A percentile compares a stretch with the other conserved stretches of the same genome.
Evolutionary conservation across 64 coral and sea anemone genomes (phyloP).

Genomic region (Porites lutea): DNA sequence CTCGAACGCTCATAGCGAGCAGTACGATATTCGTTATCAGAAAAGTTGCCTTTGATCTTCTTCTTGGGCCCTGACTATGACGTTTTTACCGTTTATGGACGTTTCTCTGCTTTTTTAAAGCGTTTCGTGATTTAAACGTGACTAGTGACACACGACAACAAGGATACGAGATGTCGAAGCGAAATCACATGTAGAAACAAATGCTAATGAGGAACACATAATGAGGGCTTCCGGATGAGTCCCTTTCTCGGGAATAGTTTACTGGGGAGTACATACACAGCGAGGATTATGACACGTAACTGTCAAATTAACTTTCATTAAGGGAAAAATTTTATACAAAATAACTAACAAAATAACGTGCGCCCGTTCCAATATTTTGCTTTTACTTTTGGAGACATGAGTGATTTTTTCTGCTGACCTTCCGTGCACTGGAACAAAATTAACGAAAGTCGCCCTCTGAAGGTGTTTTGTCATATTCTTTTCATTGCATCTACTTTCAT

Average conservation of each 20-base stretch:
- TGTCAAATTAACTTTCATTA: too few species aligned
- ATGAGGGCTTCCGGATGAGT: too few species aligned
- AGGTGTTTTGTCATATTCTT: neutral
- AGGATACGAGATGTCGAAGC: neutral
- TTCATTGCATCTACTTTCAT: neutral
- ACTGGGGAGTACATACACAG: too few species aligned
- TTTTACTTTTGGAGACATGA: too few species aligned
- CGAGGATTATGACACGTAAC: too few species aligned
- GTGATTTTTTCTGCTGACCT: too few species aligned
- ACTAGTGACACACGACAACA: neutral
- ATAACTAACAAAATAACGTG: too few species aligned
- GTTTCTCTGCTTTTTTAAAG: neutral
- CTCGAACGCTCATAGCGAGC: neutral
- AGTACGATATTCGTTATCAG: neutral
- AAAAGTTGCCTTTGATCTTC: neutral
- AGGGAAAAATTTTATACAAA: too few species aligned
- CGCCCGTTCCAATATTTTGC: too few species aligned
- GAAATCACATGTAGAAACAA: too few species aligned
- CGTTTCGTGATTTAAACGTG: neutral
- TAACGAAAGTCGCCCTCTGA: neutral
- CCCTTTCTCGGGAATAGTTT: too few species aligned
- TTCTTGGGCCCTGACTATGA: neutral
- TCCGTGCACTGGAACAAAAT: neutral
- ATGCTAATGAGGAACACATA: too few species aligned
- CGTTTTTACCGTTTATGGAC: neutral